A percentile compares a stretch with the other conserved stretches of the same genome.
phyloP scores from a whole-genome alignment of 2,888 invertebrate species.

The Agrotis exclamationis region DNA sequence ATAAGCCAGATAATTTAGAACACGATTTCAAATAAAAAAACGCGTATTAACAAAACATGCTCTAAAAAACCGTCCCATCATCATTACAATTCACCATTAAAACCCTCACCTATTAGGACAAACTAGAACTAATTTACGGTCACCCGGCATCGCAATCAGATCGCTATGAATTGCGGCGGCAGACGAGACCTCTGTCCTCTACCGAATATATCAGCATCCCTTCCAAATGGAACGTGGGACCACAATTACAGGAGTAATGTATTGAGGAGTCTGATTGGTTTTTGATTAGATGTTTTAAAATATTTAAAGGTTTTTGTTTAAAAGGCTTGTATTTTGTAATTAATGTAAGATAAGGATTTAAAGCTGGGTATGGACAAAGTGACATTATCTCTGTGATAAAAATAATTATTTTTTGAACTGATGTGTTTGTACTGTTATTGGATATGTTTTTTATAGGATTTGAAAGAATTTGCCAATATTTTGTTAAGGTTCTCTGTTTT shows the following conservation, averaged over 20 bases:
- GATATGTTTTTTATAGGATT: too few relatives aligned
- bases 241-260: slow-evolving; percentile 31
- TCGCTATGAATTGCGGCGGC: slow-evolving; percentile 63
- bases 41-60: neutral
- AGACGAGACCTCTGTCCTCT: slow-evolving; percentile 58
- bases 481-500: too few relatives aligned
- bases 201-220: slow-evolving; percentile 60
- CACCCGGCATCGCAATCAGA: slow-evolving; percentile 64
- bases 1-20: too few relatives aligned
- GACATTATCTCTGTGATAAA: too few relatives aligned
- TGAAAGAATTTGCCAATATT: too few relatives aligned
- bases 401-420: too few relatives aligned
- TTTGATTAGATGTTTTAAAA: slow-evolving; percentile 34
- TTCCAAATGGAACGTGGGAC: slow-evolving; percentile 46
- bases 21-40: neutral
- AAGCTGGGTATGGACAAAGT: too few relatives aligned
- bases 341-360: too few relatives aligned
- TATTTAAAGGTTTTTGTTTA: neutral
- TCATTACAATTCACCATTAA: slow-evolving; percentile 20
- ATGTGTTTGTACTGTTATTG: too few relatives aligned
- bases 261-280: slow-evolving; percentile 28
- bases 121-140: slow-evolving; percentile 61
- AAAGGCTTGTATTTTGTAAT: too few relatives aligned
- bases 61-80: slow-evolving; percentile 35
- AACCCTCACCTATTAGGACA: slow-evolving; percentile 47